Percentiles rank a stretch among this genome's conserved stretches.
These are phyloP conservation scores for Trichoplax adhaerens DNA, from an alignment of 37 sponge, comb jelly and placozoan species.

Conservation along the genomic window DNA sequence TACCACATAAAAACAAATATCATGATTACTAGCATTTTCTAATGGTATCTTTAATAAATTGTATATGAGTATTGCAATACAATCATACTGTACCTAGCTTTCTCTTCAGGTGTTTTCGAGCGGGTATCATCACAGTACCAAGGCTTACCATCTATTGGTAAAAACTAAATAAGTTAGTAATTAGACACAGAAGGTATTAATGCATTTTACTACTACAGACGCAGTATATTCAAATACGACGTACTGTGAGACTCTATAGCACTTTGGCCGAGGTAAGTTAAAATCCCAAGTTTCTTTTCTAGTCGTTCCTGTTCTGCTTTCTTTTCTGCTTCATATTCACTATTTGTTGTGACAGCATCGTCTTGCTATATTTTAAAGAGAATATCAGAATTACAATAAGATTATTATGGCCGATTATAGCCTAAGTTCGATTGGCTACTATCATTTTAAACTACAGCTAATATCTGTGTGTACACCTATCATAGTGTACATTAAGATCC, in stretches of 20 bases:
- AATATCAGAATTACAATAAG: too few relatives aligned
- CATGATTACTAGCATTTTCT: background rate
- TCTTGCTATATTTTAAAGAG: too few relatives aligned
- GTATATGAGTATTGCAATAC: constrained; percentile 15
- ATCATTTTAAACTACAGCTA: too few relatives aligned
- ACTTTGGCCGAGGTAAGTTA: constrained; percentile 61
- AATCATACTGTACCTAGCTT: background rate
- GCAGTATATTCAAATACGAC: background rate
- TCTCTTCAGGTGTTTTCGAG: constrained; percentile 6
- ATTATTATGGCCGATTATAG: too few relatives aligned
- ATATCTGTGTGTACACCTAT: too few relatives aligned
- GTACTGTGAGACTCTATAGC: constrained; percentile 45
- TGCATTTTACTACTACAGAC: background rate
- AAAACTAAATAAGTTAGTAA: too few relatives aligned
- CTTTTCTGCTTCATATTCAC: constrained; percentile 48
- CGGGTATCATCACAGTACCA: background rate
- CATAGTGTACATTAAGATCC: too few relatives aligned
- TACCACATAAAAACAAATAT: too few relatives aligned
- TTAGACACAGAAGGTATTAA: too few relatives aligned
- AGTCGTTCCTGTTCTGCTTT: constrained; percentile 57
- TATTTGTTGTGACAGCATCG: constrained; percentile 7
- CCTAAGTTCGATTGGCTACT: too few relatives aligned
- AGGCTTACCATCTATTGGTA: background rate
- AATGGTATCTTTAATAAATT: background rate
- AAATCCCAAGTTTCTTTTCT: constrained; percentile 58